These are phyloP conservation scores for Drosophila pseudoananassae DNA, from an alignment of 1,140 invertebrate species.

Conservation along the genomic window DNA sequence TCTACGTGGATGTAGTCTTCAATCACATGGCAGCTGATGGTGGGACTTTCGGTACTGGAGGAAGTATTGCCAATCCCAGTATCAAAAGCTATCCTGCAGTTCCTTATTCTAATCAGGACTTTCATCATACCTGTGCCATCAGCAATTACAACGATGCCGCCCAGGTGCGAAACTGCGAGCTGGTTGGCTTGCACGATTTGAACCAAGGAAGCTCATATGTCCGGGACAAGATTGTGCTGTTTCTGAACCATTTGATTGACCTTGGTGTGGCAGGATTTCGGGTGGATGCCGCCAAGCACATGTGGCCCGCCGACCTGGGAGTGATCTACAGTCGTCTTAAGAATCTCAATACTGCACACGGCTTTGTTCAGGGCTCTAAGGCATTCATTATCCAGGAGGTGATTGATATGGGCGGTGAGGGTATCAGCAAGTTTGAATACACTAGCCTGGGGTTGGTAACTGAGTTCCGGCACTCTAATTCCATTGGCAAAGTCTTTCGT, in stretches of 20 bases:
- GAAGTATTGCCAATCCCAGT: neutral
- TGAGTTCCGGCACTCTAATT: neutral
- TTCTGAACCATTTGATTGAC: neutral
- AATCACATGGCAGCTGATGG: conserved; percentile 1
- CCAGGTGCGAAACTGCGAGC: conserved; percentile 1
- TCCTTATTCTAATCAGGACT: neutral
- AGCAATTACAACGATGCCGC: conserved; percentile 1
- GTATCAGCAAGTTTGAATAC: neutral
- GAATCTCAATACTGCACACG: neutral
- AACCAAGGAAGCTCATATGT: neutral
- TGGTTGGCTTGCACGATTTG: neutral
- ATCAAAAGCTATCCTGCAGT: neutral
- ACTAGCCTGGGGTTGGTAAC: neutral
- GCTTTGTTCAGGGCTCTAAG: neutral
- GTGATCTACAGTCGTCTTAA: neutral
- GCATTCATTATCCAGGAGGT: neutral
- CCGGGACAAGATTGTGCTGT: neutral
- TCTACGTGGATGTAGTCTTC: conserved; percentile 1
- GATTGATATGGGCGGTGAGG: neutral
- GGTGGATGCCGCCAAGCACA: neutral
- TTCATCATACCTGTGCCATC: neutral
- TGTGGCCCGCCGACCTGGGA: neutral
- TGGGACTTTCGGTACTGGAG: neutral
- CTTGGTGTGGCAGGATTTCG: conserved; percentile 1
- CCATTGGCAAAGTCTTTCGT: neutral